Evolutionary conservation across 2,797 vertebrate species (phyloP).

Genomic region (Sebastes vulpes): DNA sequence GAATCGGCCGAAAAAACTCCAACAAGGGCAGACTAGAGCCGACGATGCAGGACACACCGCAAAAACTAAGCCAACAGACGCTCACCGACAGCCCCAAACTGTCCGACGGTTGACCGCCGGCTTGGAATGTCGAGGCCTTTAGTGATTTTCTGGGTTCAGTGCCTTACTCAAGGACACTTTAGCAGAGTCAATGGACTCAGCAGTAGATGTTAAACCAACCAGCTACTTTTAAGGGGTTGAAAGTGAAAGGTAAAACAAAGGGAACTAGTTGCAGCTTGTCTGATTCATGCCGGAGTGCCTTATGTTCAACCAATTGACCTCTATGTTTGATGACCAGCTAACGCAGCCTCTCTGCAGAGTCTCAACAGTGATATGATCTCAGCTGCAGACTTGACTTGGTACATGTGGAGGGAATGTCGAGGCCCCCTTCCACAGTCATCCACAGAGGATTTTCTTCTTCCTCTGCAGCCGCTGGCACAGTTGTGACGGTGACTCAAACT

Average conservation of each 20-base stretch:
- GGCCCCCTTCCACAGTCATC: conserved; percentile 9
- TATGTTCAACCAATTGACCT: conserved; percentile 11
- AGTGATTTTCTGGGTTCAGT: not conserved
- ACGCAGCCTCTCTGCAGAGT: conserved; percentile 12
- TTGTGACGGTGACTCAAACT: conserved; percentile 22
- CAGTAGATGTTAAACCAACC: not conserved
- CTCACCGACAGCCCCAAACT: no score
- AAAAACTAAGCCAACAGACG: no score
- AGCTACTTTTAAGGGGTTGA: not conserved
- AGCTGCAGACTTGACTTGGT: conserved; percentile 5
- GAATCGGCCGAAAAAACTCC: no score
- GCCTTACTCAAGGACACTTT: not conserved
- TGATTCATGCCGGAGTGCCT: not conserved
- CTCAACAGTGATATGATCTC: conserved; percentile 17
- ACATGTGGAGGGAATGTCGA: conserved; percentile 28
- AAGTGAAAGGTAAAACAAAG: not conserved
- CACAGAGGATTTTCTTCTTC: conserved; percentile 41
- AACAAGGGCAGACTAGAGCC: no score
- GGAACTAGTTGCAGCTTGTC: not conserved
- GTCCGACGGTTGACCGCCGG: no score
- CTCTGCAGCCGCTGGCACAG: conserved; percentile 16
- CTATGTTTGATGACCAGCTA: conserved; percentile 11
- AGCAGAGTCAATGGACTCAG: not conserved
- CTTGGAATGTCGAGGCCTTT: not conserved
- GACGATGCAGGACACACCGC: no score